Evolutionary conservation across 2,797 vertebrate species (phyloP), one percentile per base, ranked within the genome.

Genomic region (Acrocephalus scirpaceus): DNA sequence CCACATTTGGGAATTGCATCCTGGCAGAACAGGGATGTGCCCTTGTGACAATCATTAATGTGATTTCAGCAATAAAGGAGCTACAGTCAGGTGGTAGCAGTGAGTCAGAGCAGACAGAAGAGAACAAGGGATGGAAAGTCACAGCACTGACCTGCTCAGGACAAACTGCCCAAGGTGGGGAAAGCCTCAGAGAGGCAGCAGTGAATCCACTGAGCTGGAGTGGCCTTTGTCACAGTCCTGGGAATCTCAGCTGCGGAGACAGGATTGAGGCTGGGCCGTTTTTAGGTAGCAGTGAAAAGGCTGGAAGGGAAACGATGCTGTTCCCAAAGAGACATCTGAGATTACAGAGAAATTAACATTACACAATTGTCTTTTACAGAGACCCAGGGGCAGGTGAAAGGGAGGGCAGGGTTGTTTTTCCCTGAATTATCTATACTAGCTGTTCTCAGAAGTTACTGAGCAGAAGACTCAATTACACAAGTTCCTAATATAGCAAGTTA

Each of bases 401-500:
- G 58, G 38, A 89, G 34, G 64, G 51, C 75, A 85, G 60, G 30
- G 11, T 9, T 50, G 10, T 60, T 92, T 91, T 88, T 50, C 84
- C 48, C 66, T 71, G 71, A 53, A n/a, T 47, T 21, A 61, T 44
- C 72, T 40, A 14, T 3, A 23, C 60, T 25, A 29, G 74, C 53
- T 84, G 8, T 93, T 95, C 90, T 93, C 90, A 86, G 88, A 79
- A 86, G 80, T 61, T 85, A 64, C 86, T 75, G 47, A 78, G 65
- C 79, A 96, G 70, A 88, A 84, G 64, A 50, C 56, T 76, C 74
- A 58, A 13, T 76, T 50, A 76, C 83, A 65, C 6, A 10, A 73
- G 64, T 45, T 73, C 94, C 57, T 44, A 94, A 85, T 74, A 91
- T 80, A 95, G 86, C 54, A 94, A 54, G 40, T 96, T 91, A 36